Evolutionary conservation across 2,797 vertebrate species (phyloP).

Genomic region (Chelon labrosus): DNA sequence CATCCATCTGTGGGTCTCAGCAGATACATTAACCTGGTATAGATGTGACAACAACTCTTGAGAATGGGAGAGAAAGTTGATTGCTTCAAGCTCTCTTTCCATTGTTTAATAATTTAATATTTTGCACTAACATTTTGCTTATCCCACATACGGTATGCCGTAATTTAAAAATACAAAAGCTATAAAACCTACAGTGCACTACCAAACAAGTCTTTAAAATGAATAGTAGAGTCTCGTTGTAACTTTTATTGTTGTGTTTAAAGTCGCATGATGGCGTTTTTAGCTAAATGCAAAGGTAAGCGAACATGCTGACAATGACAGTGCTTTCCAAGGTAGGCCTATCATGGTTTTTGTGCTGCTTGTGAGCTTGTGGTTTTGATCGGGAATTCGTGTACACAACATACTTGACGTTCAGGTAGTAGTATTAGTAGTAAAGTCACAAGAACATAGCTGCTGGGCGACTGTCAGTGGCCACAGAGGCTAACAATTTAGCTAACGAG

Average conservation of each 20-base stretch:
- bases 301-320: not conserved
- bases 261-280: not conserved
- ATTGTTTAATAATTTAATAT: conserved; percentile 1
- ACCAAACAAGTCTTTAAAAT: not conserved
- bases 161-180: conserved; percentile 1
- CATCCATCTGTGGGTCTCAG: conserved; percentile 47
- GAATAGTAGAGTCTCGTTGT: no score
- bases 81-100: conserved; percentile 5
- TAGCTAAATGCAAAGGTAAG: not conserved
- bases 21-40: conserved; percentile 31
- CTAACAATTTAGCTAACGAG: no score
- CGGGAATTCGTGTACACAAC: no score
- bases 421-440: no score
- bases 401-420: no score
- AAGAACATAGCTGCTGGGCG: no score
- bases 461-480: no score
- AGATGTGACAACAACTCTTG: conserved; percentile 42
- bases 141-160: not conserved
- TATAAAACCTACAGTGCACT: not conserved
- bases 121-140: conserved; percentile 3
- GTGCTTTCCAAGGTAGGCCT: no score
- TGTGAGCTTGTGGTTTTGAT: no score
- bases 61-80: conserved; percentile 30
- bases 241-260: no score
- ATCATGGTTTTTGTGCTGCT: no score